Evolutionary conservation across 2,113 vertebrate genomes (phyloP).

Genomic region (Gadus chalcogrammus): DNA sequence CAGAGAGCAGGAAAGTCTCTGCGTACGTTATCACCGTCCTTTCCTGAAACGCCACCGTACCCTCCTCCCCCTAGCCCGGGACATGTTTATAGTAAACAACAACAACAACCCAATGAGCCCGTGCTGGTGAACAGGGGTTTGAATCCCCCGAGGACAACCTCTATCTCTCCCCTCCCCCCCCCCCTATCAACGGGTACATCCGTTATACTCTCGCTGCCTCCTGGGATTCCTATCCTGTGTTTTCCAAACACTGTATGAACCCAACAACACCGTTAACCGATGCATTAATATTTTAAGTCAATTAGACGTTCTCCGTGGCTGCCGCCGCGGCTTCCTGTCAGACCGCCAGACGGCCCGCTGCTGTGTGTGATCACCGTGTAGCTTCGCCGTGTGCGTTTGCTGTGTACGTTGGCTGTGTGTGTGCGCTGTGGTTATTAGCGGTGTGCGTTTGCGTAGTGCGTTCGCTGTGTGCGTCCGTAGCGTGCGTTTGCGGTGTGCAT

Average conservation of each 20-base stretch:
- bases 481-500: too few relatives aligned
- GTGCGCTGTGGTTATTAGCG: neutral
- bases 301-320: slow-evolving; percentile 65
- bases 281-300: slow-evolving; percentile 72
- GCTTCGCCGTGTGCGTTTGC: too few relatives aligned
- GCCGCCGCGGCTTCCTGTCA: slow-evolving; percentile 56
- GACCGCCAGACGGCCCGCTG: neutral
- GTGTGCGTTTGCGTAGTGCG: too few relatives aligned
- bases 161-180: neutral
- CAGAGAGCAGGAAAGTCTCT: too few relatives aligned
- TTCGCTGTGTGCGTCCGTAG: too few relatives aligned
- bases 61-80: too few relatives aligned
- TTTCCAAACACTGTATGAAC: slow-evolving; percentile 56
- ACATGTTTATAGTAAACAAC: neutral
- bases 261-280: slow-evolving; percentile 68
- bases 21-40: too few relatives aligned
- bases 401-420: slow-evolving; percentile 21
- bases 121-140: slow-evolving; percentile 1
- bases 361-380: too few relatives aligned
- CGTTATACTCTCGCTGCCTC: slow-evolving; percentile 63
- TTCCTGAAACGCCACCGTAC: too few relatives aligned
- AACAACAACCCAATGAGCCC: neutral
- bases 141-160: slow-evolving; percentile 12
- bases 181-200: slow-evolving; percentile 52
- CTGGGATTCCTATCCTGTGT: slow-evolving; percentile 63